phyloP scores from a whole-genome alignment of 2,888 invertebrate genomes.

The Hypomecis atomaria region DNA sequence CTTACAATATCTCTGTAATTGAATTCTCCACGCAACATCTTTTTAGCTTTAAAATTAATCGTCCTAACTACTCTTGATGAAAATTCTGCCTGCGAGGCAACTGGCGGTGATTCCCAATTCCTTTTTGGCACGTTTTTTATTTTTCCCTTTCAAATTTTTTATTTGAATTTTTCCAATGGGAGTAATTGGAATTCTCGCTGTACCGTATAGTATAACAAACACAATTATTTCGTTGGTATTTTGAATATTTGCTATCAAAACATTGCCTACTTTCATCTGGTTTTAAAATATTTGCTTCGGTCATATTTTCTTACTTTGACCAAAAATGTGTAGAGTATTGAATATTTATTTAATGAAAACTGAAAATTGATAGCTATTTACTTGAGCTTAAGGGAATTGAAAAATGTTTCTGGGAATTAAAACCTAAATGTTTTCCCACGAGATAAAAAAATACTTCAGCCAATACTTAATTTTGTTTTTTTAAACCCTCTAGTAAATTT shows the following conservation, averaged over 20 bases:
- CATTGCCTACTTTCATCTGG: constrained; percentile 5
- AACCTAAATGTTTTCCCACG: too few relatives aligned
- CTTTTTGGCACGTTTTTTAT: constrained; percentile 25
- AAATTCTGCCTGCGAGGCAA: not conserved
- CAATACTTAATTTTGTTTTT: too few relatives aligned
- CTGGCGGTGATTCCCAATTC: constrained; percentile 27
- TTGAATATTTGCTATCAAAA: constrained; percentile 8
- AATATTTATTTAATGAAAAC: not conserved
- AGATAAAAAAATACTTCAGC: too few relatives aligned
- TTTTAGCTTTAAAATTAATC: not conserved
- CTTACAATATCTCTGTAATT: too few relatives aligned
- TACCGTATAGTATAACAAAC: constrained; percentile 19
- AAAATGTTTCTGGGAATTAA: not conserved
- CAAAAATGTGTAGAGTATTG: not conserved
- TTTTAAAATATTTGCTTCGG: constrained; percentile 7
- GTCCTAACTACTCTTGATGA: too few relatives aligned
- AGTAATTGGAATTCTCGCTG: constrained; percentile 33
- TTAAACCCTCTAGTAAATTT: too few relatives aligned
- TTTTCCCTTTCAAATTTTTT: constrained; percentile 23
- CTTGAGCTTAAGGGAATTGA: not conserved
- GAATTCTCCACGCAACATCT: not conserved
- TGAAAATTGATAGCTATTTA: not conserved
- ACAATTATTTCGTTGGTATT: constrained; percentile 21
- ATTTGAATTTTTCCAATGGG: constrained; percentile 19
- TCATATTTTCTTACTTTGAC: not conserved